Base-by-base conservation (phyloP, 2,888 invertebrate genomes). In the Lasioglossum marginatum region DNA sequence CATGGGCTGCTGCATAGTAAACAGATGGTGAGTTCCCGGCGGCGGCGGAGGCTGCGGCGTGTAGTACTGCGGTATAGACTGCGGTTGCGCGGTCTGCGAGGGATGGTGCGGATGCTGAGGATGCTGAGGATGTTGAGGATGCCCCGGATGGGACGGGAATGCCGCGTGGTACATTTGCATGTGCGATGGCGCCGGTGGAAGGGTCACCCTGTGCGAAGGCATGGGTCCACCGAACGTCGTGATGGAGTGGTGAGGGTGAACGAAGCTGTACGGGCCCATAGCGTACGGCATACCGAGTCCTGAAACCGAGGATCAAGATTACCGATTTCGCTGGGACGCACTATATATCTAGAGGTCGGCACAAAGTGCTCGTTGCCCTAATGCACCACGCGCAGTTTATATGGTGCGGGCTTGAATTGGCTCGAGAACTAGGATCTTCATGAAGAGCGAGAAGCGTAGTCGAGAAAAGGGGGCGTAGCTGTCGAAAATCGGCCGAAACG, bases 181-280 rank as follows among this genome's bases (percentile, higher is more conserved):
- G 87, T 96, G 96, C 16, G 95, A 95, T 27, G 95, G 95, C 10
- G 96, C 95, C 19, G 96, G 96, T 37, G 95, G 95, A 76, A 96
- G 89, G 60, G 96, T 94, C 40, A 96, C 95, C 86, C 95, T 94
- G 85, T 96, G 95, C 60, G 96, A 96, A 88, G 96, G 96, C 95
- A 96, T 94, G 91, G 96, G 96, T 86, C 96, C 96, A 91, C 96
- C 96, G 88, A 96, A 96, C 71, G 95, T 94, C 73, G 96, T 95
- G 80, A 95, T 95, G 57, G 94, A 93, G 88, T 96, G 96, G 89
- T 96, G 96, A 10, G 97, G 96, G 91, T 97, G 97, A 16, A 97
- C 96, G 93, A 97, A 98, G 90, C 97, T 97, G 94, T 97, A 97
- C 37, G 97, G 97, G 77, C 95, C 95, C 31, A 96, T 96, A 1